Percentiles rank a stretch among this genome's conserved stretches.
Evolutionary conservation across 2,113 vertebrate genomes (phyloP).

Genomic region (Coregonus clupeaformis): DNA sequence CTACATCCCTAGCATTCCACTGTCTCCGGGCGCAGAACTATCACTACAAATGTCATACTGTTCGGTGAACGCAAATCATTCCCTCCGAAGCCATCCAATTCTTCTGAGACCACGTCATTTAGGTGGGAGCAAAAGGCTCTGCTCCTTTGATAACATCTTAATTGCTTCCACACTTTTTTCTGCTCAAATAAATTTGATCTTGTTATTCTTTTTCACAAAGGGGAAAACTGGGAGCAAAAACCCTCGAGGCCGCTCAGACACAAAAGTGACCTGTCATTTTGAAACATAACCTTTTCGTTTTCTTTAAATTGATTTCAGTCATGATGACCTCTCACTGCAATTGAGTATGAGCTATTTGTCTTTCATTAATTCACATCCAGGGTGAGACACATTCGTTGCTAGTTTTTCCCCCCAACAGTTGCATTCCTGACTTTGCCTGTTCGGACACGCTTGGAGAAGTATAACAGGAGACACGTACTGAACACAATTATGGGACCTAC

Average conservation of each 20-base stretch:
- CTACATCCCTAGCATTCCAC: neutral
- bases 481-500: neutral
- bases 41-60: neutral
- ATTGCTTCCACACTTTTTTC: conserved; percentile 20
- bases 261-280: conserved; percentile 15
- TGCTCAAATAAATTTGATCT: conserved; percentile 26
- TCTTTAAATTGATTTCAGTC: conserved; percentile 16
- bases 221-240: conserved; percentile 4
- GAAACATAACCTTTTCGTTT: conserved; percentile 11
- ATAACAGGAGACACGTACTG: conserved; percentile 7
- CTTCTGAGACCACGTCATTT: neutral
- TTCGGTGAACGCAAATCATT: neutral
- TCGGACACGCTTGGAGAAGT: conserved; percentile 3
- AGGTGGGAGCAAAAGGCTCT: neutral
- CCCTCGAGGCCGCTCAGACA: conserved; percentile 13
- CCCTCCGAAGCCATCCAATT: neutral
- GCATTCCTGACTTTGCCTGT: conserved; percentile 6
- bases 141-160: conserved; percentile 15
- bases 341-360: neutral
- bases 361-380: conserved; percentile 10
- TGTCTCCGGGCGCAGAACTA: neutral
- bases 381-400: neutral
- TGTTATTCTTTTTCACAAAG: conserved; percentile 27
- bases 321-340: conserved; percentile 13
- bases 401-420: neutral